Evolutionary conservation across 2,797 vertebrate genomes (phyloP).

Genomic region (Toxotes lorentzi): DNA sequence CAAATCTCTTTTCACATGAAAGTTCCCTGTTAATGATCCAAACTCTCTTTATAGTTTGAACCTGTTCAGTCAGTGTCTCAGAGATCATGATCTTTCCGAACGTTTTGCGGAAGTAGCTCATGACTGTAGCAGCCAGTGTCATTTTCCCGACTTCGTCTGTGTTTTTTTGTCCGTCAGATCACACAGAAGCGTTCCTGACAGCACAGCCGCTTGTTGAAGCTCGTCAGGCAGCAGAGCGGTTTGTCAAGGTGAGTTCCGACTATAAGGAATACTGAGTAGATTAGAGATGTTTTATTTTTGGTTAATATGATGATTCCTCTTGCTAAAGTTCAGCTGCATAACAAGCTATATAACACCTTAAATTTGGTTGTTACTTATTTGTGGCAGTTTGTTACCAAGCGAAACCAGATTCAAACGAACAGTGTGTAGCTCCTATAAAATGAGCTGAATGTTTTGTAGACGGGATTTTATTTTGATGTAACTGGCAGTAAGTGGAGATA

Average conservation of each 20-base stretch:
- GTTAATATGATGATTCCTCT: too few species aligned
- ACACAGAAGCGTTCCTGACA: constrained; percentile 84
- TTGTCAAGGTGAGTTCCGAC: constrained; percentile 84
- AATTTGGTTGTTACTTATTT: too few species aligned
- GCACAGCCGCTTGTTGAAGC: constrained; percentile 60
- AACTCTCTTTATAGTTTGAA: not conserved
- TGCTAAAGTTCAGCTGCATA: not conserved
- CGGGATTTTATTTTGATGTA: too few species aligned
- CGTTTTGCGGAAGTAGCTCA: not conserved
- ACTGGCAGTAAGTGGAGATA: too few species aligned
- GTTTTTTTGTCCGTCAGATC: constrained; percentile 75
- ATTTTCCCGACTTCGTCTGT: not conserved
- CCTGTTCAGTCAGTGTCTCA: not conserved
- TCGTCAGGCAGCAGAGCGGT: constrained; percentile 61
- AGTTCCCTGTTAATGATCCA: not conserved
- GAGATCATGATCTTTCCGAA: not conserved
- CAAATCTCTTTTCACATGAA: not conserved
- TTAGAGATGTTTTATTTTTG: too few species aligned
- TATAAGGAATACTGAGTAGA: not conserved
- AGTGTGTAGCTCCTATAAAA: too few species aligned
- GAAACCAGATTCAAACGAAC: too few species aligned
- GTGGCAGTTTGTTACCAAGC: too few species aligned
- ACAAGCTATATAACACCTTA: too few species aligned
- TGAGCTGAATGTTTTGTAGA: too few species aligned
- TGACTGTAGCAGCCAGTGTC: not conserved